phyloP scores from a whole-genome alignment of 2,113 vertebrate species.

The Coptodon bakossiorum region DNA sequence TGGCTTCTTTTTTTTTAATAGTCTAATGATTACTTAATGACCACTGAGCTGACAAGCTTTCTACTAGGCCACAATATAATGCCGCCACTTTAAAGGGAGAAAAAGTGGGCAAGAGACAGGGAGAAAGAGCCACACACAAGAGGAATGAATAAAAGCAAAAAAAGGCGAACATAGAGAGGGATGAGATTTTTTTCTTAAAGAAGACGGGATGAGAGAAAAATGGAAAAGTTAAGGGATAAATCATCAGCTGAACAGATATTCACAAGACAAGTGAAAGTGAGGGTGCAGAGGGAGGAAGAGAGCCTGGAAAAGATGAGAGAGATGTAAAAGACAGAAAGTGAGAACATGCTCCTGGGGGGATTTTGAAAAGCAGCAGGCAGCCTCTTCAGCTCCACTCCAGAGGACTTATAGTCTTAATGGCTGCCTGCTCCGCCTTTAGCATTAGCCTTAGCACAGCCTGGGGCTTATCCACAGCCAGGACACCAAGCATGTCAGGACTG shows the following conservation, averaged over 20 bases:
- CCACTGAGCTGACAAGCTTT: slow-evolving; percentile 19
- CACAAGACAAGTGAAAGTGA: not conserved
- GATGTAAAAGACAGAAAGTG: slow-evolving; percentile 51
- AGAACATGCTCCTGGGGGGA: slow-evolving; percentile 41
- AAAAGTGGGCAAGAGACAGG: not conserved
- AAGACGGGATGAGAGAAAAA: slow-evolving; percentile 4
- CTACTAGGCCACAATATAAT: slow-evolving; percentile 7
- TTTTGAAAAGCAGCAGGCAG: slow-evolving; percentile 42
- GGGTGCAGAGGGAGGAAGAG: not conserved
- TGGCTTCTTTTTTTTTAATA: not conserved
- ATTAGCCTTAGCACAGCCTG: slow-evolving; percentile 53
- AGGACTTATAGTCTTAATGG: slow-evolving; percentile 56
- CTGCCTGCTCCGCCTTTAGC: slow-evolving; percentile 52
- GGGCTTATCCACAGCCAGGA: slow-evolving; percentile 52
- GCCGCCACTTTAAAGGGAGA: not conserved
- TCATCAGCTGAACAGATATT: slow-evolving; percentile 20
- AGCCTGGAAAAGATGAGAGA: slow-evolving; percentile 32
- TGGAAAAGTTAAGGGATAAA: not conserved
- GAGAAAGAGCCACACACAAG: not conserved
- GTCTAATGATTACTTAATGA: slow-evolving; percentile 15
- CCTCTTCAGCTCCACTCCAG: slow-evolving; percentile 39
- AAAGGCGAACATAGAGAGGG: not conserved
- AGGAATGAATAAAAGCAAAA: not conserved
- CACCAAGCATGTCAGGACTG: slow-evolving; percentile 43
- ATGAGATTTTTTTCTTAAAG: not conserved